Evolutionary conservation across 1,140 invertebrate genomes (phyloP).

Genomic region (Plectrocnemia conspersa): DNA sequence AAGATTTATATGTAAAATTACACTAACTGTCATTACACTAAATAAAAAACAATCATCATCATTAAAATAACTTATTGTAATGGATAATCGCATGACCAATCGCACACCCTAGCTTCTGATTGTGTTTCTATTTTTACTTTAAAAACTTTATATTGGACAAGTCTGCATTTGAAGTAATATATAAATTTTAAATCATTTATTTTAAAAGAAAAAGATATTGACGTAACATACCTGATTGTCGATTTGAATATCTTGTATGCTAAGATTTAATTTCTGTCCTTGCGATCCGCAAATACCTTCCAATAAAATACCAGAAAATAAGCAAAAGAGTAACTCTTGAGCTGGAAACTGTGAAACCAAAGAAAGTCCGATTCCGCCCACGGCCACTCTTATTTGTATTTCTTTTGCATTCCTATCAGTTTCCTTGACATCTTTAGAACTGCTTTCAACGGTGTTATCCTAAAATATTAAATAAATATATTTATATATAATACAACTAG

Average conservation of each 20-base stretch:
- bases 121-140: conserved; percentile 1
- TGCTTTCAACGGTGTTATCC: background rate
- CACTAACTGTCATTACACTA: too few relatives aligned
- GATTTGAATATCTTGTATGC: conserved; percentile 77
- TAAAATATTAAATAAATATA: conserved; percentile 5
- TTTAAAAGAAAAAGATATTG: conserved; percentile 12
- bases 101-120: too few relatives aligned
- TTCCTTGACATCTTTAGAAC: background rate
- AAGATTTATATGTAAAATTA: too few relatives aligned
- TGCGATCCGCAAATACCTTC: conserved; percentile 56
- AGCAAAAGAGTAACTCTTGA: conserved; percentile 84
- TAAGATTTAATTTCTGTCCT: conserved; percentile 64
- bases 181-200: background rate
- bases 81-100: too few relatives aligned
- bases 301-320: conserved; percentile 67
- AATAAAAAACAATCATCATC: too few relatives aligned
- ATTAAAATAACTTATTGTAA: too few relatives aligned
- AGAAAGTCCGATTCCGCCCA: conserved; percentile 79
- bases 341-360: conserved; percentile 67
- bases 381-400: conserved; percentile 57
- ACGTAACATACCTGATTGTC: conserved; percentile 71
- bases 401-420: conserved; percentile 40
- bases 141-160: background rate
- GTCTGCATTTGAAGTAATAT: background rate
- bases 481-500: background rate